A percentile compares a stretch with the other conserved stretches of the same genome.
These are phyloP conservation scores for Pyrochroa serraticornis DNA, from an alignment of 2,888 invertebrate species.

Conservation along the genomic window DNA sequence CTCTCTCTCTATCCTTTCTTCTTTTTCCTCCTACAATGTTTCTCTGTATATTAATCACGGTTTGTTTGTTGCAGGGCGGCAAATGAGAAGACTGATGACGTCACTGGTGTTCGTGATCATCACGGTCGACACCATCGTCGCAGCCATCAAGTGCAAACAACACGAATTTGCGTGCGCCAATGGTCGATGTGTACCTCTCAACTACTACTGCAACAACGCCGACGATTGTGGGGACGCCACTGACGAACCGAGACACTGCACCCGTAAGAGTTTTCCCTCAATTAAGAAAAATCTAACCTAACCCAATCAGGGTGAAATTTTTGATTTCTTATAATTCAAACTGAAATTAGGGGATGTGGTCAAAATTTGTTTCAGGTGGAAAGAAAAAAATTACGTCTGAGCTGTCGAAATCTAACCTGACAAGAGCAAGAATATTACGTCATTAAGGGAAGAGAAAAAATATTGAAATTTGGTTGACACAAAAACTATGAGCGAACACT, in stretches of 20 bases:
- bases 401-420: too few species aligned
- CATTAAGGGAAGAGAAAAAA: too few species aligned
- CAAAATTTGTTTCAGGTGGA: too few species aligned
- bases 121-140: constrained; percentile 55
- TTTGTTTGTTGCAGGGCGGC: constrained; percentile 29
- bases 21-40: background rate
- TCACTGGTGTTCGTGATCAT: constrained; percentile 33
- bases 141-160: constrained; percentile 64
- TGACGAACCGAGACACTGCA: constrained; percentile 81
- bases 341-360: too few species aligned
- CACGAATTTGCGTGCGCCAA: constrained; percentile 73
- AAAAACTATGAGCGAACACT: too few species aligned
- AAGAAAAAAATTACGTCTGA: too few species aligned
- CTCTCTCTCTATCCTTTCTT: background rate
- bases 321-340: too few species aligned
- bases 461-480: too few species aligned
- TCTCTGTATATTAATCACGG: background rate
- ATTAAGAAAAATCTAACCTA: too few species aligned
- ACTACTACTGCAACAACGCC: constrained; percentile 78
- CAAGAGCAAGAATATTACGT: too few species aligned
- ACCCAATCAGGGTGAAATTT: too few species aligned
- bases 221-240: constrained; percentile 83
- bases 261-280: constrained; percentile 68
- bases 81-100: constrained; percentile 25
- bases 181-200: constrained; percentile 71